phyloP scores from a whole-genome alignment of 30 jellyfish, hydroid and myxozoan species.

The Pseudorhiza aurosa region DNA sequence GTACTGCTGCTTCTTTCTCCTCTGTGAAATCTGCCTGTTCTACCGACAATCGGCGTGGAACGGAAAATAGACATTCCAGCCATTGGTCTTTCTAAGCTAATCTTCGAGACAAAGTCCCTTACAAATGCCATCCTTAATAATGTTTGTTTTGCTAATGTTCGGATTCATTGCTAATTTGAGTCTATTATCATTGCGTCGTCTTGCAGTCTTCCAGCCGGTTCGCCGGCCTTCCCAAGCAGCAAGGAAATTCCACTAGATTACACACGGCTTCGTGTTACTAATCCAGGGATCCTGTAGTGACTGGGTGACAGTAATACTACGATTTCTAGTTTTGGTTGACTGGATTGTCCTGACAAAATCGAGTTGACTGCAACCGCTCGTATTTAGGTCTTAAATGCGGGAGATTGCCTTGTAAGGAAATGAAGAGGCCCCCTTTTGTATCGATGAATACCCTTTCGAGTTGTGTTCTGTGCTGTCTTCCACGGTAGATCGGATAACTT shows the following conservation, averaged over 20 bases:
- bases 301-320: no score
- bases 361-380: no score
- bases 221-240: background rate
- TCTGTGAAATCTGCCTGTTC: constrained; percentile 12
- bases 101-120: constrained; percentile 7
- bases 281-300: background rate
- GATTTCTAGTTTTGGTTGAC: no score
- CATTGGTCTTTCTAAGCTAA: constrained; percentile 3
- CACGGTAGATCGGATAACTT: no score
- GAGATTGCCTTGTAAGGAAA: no score
- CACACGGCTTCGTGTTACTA: background rate
- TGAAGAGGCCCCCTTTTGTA: no score
- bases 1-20: background rate
- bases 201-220: constrained; percentile 3
- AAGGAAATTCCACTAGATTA: background rate
- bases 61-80: constrained; percentile 2
- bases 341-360: no score
- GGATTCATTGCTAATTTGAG: constrained; percentile 9
- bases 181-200: background rate
- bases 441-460: no score
- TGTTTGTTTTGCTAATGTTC: constrained; percentile 31
- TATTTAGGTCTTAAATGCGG: no score
- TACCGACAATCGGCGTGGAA: background rate
- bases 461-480: no score
- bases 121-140: background rate